Evolutionary conservation across 2,797 vertebrate species (phyloP), one percentile per base, ranked within the genome.

Genomic region (Malacoctenus gilli): DNA sequence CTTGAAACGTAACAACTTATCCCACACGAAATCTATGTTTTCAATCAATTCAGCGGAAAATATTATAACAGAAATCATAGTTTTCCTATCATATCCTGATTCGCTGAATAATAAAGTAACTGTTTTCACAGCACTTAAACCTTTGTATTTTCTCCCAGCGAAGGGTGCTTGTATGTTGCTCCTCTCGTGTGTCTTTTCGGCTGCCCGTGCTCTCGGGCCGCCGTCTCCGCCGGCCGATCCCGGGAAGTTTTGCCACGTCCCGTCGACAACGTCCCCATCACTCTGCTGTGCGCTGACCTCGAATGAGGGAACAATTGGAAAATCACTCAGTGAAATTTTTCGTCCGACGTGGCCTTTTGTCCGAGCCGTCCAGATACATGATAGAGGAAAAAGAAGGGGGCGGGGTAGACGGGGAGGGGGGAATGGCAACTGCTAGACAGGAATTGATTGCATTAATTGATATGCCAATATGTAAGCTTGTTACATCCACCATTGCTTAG

Each of bases 381-480:
- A 82, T 63, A 46, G 67, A 69, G 59, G 47, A 75, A 71, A 60
- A 49, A 59, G 65, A 47, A 68, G 68, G 39, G 31, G 78, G 64
- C 12, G 57, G 75, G 68, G 55, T 73, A 74, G 80, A 81, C 54
- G 84, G 86, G 71, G 77, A 79, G 84, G 86, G 71, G 77, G 79
- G 79, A 93, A 91, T 93, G 92, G 95, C 94, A 96, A 94, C 94
- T 92, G 90, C 93, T 93, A 91, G 95, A 94, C 92, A 94, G 92
- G 89, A 95, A 98, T 99, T 99, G 96, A 99, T 98, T 95, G 87
- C 93, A 96, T 98, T 98, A 99, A 99, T 99, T 98, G 97, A 94
- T 97, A 97, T 98, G 97, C 96, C 97, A 95, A 99, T 99, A 98
- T 95, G 93, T 94, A 94, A 95, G 94, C 95, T 97, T 96, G 95